Evolutionary conservation across 2,797 vertebrate genomes (phyloP), one percentile per base, ranked within the genome.

Genomic region (Gymnopithys bicolor): DNA sequence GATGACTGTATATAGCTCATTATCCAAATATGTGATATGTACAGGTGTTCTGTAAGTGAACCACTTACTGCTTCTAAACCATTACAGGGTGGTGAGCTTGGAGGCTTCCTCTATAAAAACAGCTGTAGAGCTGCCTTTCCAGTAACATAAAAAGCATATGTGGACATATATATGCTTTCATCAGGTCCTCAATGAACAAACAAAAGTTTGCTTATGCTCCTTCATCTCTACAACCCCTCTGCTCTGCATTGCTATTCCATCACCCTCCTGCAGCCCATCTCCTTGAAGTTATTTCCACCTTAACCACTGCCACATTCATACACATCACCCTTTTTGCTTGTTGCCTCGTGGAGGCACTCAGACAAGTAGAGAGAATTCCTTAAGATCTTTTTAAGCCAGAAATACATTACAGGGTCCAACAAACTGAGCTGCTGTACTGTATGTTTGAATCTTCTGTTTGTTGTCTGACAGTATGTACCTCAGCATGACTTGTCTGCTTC

Each of bases 161-260:
- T 24, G 85, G 32, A 33, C 6, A 27, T 1, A 6, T 2, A 43
- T 2, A 43, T 0, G 1, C 11, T 81, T 56, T 67, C 35, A 33
- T 21, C 19, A 37, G 30, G 27, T 51, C 21, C 45, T 84, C 58
- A 55, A 4, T 13, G 22, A 77, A 60, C 19, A 71, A 88, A 30
- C 9, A 14, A 39, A 74, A 68, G 21, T 8, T 51, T 60, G 19
- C 5, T 80, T 46, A 58, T 7, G 7, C 35, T 75, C 51, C 67
- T 80, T 63, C 25, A 33, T 9, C 73, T 53, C 37, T 23, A 30
- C 46, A 35, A n/a, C 19, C 32, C 51, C 15, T 25, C 67, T 28
- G 41, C 32, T 85, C 43, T 10, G 12, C 27, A 14, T 1, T 35
- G 46, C 11, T 75, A 10, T 12, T 49, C 17, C 33, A 25, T 52